phyloP scores from a whole-genome alignment of 2,113 vertebrate species.

The Vireo altiloquus region DNA sequence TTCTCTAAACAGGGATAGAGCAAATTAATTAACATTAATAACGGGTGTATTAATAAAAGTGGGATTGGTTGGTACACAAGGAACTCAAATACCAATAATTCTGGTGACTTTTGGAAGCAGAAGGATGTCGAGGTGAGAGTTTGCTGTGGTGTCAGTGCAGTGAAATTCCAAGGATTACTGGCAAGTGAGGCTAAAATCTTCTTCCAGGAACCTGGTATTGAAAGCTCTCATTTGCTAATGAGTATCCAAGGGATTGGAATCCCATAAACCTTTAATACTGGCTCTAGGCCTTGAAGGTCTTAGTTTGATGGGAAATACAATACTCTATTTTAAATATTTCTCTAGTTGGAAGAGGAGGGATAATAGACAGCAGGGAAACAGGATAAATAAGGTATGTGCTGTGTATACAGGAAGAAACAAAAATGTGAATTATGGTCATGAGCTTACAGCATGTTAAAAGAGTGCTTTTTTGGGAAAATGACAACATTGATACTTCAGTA shows the following conservation, averaged over 20 bases:
- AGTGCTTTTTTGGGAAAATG: neutral
- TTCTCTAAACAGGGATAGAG: neutral
- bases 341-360: neutral
- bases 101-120: neutral
- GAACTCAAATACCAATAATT: neutral
- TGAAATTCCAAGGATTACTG: neutral
- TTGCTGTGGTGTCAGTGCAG: neutral
- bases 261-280: neutral
- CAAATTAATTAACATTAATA: neutral
- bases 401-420: neutral
- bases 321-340: neutral
- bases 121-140: neutral
- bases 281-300: neutral
- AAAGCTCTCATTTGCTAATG: neutral
- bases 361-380: neutral
- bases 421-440: neutral
- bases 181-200: neutral
- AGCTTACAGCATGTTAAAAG: neutral
- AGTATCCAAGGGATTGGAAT: neutral
- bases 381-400: neutral
- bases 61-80: accelerated
- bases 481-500: neutral
- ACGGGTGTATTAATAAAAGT: neutral
- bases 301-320: neutral
- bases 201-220: neutral